A percentile compares a stretch with the other conserved stretches of the same genome.
These are phyloP conservation scores for Papilio demoleus DNA, from an alignment of 2,888 invertebrate genomes.

Conservation along the genomic window DNA sequence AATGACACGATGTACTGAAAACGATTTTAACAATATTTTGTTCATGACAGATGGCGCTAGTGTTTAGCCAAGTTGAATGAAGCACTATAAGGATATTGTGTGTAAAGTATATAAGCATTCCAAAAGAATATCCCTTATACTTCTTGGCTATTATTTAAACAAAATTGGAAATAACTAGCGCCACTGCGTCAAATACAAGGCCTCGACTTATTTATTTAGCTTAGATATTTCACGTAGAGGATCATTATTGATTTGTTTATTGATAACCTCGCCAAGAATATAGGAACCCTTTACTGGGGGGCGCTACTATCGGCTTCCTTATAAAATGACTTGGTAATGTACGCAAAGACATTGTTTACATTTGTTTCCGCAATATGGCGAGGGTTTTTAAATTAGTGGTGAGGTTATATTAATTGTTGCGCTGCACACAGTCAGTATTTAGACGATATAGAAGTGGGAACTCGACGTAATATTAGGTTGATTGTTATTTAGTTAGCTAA, in stretches of 20 bases:
- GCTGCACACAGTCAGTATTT: constrained; percentile 77
- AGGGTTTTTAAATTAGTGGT: too few species aligned
- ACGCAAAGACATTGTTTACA: too few species aligned
- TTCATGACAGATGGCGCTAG: constrained; percentile 50
- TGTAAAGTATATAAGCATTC: constrained; percentile 72
- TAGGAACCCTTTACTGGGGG: too few species aligned
- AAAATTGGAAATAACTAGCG: constrained; percentile 32
- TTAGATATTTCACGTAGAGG: constrained; percentile 48
- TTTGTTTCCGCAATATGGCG: too few species aligned
- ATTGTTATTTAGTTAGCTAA: constrained; percentile 84
- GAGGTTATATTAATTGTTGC: constrained; percentile 47
- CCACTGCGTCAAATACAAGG: constrained; percentile 43
- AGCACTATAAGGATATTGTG: constrained; percentile 49
- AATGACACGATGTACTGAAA: constrained; percentile 7
- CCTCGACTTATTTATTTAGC: constrained; percentile 53
- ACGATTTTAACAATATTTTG: constrained; percentile 32
- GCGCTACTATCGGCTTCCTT: too few species aligned
- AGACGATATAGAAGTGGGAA: constrained; percentile 66
- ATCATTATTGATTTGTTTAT: constrained; percentile 30
- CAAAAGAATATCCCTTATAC: constrained; percentile 57
- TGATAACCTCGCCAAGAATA: too few species aligned
- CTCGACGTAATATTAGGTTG: constrained; percentile 75
- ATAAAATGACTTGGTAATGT: too few species aligned
- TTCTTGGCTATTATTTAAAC: constrained; percentile 37
- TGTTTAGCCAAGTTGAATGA: constrained; percentile 45